These are phyloP conservation scores for Bombyx mandarina DNA, from an alignment of 1,140 invertebrate species.

Conservation along the genomic window DNA sequence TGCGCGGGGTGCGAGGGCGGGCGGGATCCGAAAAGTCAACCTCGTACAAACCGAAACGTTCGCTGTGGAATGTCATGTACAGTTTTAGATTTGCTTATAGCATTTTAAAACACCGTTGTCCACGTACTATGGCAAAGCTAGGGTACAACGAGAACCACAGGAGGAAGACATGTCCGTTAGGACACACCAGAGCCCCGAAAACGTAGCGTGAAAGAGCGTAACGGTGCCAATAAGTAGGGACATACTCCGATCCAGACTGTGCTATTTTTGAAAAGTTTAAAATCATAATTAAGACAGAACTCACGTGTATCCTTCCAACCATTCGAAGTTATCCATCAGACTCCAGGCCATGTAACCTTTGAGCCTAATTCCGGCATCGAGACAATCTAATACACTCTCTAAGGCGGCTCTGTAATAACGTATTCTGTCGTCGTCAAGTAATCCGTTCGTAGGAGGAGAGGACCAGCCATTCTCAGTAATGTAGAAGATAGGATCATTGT, in stretches of 20 bases:
- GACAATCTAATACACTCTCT: constrained; percentile 75
- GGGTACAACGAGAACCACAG: too few relatives aligned
- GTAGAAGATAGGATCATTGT: constrained; percentile 66
- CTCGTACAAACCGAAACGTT: constrained; percentile 26
- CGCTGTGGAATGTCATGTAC: constrained; percentile 1
- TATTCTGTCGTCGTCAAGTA: constrained; percentile 65
- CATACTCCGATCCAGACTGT: too few relatives aligned
- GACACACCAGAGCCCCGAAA: too few relatives aligned
- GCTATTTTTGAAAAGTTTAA: too few relatives aligned
- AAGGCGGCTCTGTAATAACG: constrained; percentile 37
- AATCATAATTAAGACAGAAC: constrained; percentile 1
- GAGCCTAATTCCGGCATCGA: constrained; percentile 77
- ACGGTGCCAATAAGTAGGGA: too few relatives aligned
- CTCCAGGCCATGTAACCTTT: constrained; percentile 58
- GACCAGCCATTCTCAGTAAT: constrained; percentile 75
- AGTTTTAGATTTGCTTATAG: too few relatives aligned
- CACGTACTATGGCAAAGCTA: too few relatives aligned
- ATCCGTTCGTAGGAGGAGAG: constrained; percentile 28
- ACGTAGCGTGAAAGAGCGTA: too few relatives aligned
- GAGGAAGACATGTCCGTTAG: too few relatives aligned
- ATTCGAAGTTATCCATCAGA: constrained; percentile 55
- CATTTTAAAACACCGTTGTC: too few relatives aligned
- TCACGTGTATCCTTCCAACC: constrained; percentile 72
- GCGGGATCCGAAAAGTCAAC: constrained; percentile 79
- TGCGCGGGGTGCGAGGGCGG: constrained; percentile 76